Conservation (phyloP, 2,797 vertebrate species). For the Poecilia wingei region DNA sequence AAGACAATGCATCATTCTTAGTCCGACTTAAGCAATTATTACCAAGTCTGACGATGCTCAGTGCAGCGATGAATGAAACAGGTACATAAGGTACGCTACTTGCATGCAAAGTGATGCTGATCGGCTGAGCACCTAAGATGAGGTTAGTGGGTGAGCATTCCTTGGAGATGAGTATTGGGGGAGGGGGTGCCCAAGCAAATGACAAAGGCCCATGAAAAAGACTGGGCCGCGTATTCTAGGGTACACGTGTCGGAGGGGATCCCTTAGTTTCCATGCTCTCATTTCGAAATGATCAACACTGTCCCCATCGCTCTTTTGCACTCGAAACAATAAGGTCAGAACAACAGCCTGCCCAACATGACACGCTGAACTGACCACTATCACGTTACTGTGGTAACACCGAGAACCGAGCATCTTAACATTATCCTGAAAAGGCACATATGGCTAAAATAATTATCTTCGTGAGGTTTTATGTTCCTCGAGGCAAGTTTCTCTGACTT, state of each 20-base stretch:
- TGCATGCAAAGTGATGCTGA: conserved; percentile 49
- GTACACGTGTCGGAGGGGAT: conserved; percentile 67
- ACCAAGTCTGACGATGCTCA: not conserved
- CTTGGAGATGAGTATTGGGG: conserved; percentile 79
- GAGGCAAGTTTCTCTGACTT: conserved; percentile 29
- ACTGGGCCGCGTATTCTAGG: conserved; percentile 80
- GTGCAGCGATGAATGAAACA: conserved; percentile 7
- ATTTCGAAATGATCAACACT: conserved; percentile 9
- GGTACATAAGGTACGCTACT: conserved; percentile 16
- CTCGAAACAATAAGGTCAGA: conserved; percentile 11
- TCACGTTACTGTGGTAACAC: conserved; percentile 38
- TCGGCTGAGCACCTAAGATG: conserved; percentile 54
- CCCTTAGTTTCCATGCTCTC: conserved; percentile 26
- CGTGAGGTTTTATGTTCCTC: conserved; percentile 7
- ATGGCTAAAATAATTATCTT: conserved; percentile 3
- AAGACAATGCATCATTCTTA: not conserved
- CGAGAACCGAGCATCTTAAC: conserved; percentile 18
- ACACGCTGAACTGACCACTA: conserved; percentile 28
- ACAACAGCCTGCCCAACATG: conserved; percentile 35
- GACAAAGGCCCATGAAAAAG: conserved; percentile 83
- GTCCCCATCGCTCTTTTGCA: not conserved
- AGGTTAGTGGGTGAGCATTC: conserved; percentile 77
- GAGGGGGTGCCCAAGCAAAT: conserved; percentile 78
- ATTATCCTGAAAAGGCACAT: conserved; percentile 23
- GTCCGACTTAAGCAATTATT: conserved; percentile 21